A percentile compares a stretch with the other conserved stretches of the same genome.
These are phyloP conservation scores for Apocrypta bakeri DNA, from an alignment of 1,140 invertebrate species.

Conservation along the genomic window DNA sequence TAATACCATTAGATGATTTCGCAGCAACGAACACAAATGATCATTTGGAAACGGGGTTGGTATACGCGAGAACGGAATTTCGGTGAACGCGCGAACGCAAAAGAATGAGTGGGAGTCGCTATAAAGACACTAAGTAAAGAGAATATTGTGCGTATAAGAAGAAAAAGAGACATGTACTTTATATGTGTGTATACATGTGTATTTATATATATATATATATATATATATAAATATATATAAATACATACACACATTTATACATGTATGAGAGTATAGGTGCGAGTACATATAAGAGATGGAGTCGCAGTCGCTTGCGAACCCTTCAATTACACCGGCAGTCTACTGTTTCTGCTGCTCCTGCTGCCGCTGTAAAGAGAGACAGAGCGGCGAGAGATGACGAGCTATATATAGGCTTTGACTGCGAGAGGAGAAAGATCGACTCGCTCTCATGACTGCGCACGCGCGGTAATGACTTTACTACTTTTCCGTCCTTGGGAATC, in stretches of 20 bases:
- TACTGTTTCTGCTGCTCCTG: neutral
- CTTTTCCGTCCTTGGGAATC: slow-evolving; percentile 31
- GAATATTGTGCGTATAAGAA: slow-evolving; percentile 22
- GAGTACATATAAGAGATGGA: neutral
- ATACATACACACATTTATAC: neutral
- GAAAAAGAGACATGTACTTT: neutral
- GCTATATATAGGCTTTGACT: neutral
- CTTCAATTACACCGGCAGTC: slow-evolving; percentile 13
- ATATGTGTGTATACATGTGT: neutral
- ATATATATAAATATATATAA: neutral
- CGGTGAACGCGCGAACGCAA: neutral
- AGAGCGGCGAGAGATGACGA: slow-evolving; percentile 1
- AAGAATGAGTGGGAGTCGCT: neutral
- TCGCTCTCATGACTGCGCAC: neutral
- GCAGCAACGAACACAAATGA: neutral
- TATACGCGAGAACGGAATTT: too few relatives aligned
- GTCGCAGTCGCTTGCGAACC: neutral
- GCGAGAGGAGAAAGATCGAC: neutral
- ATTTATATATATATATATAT: neutral
- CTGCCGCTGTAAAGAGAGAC: neutral
- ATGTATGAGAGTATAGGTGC: neutral
- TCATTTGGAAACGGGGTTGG: neutral
- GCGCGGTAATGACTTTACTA: slow-evolving; percentile 36
- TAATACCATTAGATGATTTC: too few relatives aligned
- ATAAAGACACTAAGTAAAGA: slow-evolving; percentile 33